Evolutionary conservation across 2,797 vertebrate species (phyloP).

Genomic region (Eidolon dupreanum): DNA sequence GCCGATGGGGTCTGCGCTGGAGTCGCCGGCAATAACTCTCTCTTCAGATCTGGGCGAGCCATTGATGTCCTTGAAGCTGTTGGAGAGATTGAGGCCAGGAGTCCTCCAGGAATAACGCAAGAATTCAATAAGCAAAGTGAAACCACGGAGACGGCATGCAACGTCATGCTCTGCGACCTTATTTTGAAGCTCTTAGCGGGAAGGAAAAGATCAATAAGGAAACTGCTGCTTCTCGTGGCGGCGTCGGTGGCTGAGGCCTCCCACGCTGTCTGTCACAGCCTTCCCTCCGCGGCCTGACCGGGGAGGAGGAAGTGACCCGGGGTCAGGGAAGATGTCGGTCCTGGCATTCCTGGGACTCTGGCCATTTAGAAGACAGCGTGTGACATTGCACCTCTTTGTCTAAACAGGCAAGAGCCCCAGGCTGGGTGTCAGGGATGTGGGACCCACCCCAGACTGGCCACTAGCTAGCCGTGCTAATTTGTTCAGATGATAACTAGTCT

Average conservation of each 20-base stretch:
- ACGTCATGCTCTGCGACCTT: neutral
- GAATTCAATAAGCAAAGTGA: neutral
- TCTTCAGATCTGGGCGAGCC: neutral
- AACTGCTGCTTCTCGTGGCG: neutral
- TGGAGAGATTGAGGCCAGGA: neutral
- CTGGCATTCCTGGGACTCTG: neutral
- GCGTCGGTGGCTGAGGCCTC: neutral
- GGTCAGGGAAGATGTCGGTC: fast-evolving
- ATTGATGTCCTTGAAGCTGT: neutral
- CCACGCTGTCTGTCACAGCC: fast-evolving
- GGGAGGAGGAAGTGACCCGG: neutral
- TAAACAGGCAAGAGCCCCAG: fast-evolving
- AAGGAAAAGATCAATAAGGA: neutral
- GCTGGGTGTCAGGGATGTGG: neutral
- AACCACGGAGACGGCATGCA: fast-evolving
- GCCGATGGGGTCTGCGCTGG: neutral
- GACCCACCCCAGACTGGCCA: fast-evolving
- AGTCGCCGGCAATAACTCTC: neutral
- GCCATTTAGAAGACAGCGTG: neutral
- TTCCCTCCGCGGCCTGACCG: neutral
- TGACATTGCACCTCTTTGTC: neutral
- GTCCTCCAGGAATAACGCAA: neutral
- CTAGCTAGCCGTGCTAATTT: fast-evolving
- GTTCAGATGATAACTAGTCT: neutral
- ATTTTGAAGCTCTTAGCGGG: neutral